phyloP scores from a whole-genome alignment of 1,140 invertebrate species.

The Drosophila arizonae region DNA sequence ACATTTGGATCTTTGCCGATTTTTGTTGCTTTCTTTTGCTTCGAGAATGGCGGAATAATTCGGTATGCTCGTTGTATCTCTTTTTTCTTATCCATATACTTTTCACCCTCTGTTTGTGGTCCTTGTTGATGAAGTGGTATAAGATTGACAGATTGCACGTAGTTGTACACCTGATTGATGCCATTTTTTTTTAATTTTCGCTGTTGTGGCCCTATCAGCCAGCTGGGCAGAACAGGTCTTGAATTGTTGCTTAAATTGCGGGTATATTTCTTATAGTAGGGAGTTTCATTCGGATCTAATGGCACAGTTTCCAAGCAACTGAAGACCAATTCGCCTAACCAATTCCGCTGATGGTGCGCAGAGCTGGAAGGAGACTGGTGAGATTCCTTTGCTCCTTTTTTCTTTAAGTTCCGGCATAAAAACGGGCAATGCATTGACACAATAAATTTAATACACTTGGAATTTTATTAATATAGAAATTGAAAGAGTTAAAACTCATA shows the following conservation, averaged over 20 bases:
- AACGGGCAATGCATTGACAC: not conserved
- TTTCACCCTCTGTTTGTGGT: not conserved
- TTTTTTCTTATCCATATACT: not conserved
- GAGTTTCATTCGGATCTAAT: not conserved
- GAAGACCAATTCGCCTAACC: not conserved
- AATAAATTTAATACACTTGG: not conserved
- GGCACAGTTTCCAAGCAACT: not conserved
- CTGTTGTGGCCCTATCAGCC: not conserved
- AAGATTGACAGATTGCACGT: not conserved
- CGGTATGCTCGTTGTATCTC: not conserved
- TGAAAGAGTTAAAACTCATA: conserved; percentile 21
- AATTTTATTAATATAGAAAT: conserved; percentile 5
- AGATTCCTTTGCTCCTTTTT: not conserved
- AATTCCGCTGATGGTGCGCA: not conserved
- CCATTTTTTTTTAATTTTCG: not conserved
- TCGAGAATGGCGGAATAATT: not conserved
- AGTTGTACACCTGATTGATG: not conserved
- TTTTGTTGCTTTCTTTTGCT: not conserved
- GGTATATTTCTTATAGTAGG: not conserved
- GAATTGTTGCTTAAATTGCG: not conserved
- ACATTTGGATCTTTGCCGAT: not conserved
- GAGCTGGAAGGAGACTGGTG: too few species aligned
- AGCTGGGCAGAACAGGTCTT: too few species aligned
- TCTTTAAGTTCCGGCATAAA: not conserved
- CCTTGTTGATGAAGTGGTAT: not conserved